These are phyloP conservation scores for Trachelus iudaicus DNA, from an alignment of 2,888 invertebrate species.

Conservation along the genomic window DNA sequence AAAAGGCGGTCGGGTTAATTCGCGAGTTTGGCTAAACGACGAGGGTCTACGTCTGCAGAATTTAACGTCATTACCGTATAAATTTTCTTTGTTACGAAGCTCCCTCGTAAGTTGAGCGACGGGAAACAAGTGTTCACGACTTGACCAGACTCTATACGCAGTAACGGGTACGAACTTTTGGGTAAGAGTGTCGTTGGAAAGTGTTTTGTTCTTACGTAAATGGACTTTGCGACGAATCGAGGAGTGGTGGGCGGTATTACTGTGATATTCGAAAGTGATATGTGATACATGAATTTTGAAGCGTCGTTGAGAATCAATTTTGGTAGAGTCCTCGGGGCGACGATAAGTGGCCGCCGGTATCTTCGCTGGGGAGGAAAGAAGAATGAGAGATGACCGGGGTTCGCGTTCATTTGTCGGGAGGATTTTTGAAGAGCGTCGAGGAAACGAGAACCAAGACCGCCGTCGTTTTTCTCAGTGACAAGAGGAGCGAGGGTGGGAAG, in stretches of 20 bases:
- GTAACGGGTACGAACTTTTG: background rate
- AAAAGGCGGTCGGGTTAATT: background rate
- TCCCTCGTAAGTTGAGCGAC: background rate
- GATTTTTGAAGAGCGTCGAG: background rate
- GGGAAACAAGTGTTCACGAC: background rate
- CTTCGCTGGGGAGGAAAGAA: background rate
- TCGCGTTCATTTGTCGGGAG: background rate
- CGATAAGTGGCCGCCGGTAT: background rate
- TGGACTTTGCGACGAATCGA: background rate
- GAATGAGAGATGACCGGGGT: background rate
- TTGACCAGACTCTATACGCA: too few relatives aligned
- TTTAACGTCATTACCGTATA: background rate
- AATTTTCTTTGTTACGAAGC: background rate
- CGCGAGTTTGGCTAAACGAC: background rate
- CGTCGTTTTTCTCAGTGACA: constrained; percentile 5
- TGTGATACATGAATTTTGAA: background rate
- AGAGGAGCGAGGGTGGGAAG: background rate
- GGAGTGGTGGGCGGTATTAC: background rate
- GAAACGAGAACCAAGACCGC: constrained; percentile 12
- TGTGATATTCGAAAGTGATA: background rate
- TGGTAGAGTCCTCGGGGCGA: background rate
- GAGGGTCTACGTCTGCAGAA: background rate
- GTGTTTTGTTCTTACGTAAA: background rate
- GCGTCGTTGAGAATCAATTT: background rate
- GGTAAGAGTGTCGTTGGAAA: background rate